A percentile compares a stretch with the other conserved stretches of the same genome.
Conservation (phyloP, 2,113 vertebrate species). For the Coptodon bakossiorum region DNA sequence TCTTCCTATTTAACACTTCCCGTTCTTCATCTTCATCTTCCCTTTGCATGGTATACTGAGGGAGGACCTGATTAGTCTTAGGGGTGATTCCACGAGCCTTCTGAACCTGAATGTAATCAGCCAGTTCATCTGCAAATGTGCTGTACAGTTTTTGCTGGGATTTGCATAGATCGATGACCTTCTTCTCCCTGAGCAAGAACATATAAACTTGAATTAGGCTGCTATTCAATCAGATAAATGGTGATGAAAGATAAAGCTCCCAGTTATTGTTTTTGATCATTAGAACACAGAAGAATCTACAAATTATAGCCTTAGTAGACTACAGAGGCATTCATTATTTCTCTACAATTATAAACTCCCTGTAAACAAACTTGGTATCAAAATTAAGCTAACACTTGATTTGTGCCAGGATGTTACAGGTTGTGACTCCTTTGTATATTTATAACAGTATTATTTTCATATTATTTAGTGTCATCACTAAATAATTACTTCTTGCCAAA, state of each 20-base stretch:
- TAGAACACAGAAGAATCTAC: neutral
- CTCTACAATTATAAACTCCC: neutral
- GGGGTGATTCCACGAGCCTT: constrained; percentile 74
- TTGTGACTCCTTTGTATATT: neutral
- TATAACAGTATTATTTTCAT: neutral
- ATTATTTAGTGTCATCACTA: neutral
- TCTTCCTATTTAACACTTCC: neutral
- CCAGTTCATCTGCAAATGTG: constrained; percentile 80
- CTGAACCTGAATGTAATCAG: constrained; percentile 78
- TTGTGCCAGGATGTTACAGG: neutral
- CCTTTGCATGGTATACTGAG: constrained; percentile 23
- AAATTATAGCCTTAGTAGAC: neutral
- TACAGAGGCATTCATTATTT: neutral
- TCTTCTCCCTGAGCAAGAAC: constrained; percentile 70
- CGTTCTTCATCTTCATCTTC: constrained; percentile 5
- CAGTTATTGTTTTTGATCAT: neutral
- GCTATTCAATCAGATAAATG: neutral
- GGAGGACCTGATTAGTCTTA: constrained; percentile 44
- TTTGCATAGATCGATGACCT: constrained; percentile 66
- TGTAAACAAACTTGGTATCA: neutral
- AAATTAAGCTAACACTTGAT: neutral
- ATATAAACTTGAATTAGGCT: neutral
- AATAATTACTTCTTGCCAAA: neutral
- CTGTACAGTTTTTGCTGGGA: constrained; percentile 71
- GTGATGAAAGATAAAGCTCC: neutral